Base-by-base conservation (phyloP, 2,797 vertebrate species). In the Distichodus sexfasciatus region DNA sequence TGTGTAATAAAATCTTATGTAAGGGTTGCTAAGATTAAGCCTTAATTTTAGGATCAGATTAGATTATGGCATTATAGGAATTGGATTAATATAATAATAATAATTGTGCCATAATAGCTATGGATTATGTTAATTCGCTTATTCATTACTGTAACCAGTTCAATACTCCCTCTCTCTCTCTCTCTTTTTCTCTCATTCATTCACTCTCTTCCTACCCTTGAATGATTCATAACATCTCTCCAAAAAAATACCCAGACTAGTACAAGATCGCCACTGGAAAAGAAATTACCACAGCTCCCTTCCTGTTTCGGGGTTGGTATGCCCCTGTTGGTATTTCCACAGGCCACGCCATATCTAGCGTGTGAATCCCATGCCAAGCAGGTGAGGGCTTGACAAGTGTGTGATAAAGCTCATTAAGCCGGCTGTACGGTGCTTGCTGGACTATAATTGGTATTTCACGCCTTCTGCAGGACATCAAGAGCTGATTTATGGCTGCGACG, bases 331-430 rank as follows among this genome's bases (percentile, higher is more conserved):
- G 35, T 65, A 33, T 70, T 59, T 66, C 54, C 55, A 55, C 11
- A 24, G 62, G 67, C 60, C 29, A 64, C 12, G 28, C 26, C 15
- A 31, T 21, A 14, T 36, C 51, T 29, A 21, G 19, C 40, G 14
- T 17, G 38, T 48, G 36, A 59, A 50, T 41, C 26, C 7, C 17
- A 36, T 43, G 2, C 36, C 41, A n/a, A 5, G 40, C 29, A 36
- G 44, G 66, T 59, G 60, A 23, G 51, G 14, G 26, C 28, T 24
- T 43, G 62, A 75, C 43, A 54, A 21, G 50, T 44, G 46, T 70
- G 55, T 68, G 51, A 72, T 58, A 62, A 53, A 59, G 26, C 63
- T 61, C 33, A 48, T 70, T 61, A 41, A 64, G 55, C 57, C 47
- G 26, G 24, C 65, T 71, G 19, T 41, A 57, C 36, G 26, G 44